These are phyloP conservation scores for Listrodromus nycthemerus DNA, from an alignment of 2,888 invertebrate genomes.

Conservation along the genomic window DNA sequence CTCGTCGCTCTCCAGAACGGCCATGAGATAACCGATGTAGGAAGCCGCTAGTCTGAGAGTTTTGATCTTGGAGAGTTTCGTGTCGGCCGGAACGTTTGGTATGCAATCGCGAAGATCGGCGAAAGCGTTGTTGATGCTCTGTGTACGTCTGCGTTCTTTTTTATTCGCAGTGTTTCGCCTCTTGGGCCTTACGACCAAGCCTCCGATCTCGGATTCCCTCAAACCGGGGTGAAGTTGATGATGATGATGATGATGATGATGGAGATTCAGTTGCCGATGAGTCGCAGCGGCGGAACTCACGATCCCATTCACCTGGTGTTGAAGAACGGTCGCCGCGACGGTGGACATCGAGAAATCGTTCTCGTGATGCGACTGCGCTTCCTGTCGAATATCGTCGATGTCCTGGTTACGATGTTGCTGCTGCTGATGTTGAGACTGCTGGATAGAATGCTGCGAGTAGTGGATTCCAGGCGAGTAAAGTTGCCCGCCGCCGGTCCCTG, in stretches of 20 bases:
- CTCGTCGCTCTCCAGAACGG: slow-evolving; percentile 94
- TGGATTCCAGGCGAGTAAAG: slow-evolving; percentile 73
- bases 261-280: slow-evolving; percentile 75
- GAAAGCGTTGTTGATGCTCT: slow-evolving; percentile 98
- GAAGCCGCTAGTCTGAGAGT: slow-evolving; percentile 96
- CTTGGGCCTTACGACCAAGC: slow-evolving; percentile 85
- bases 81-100: slow-evolving; percentile 98
- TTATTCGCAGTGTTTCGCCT: slow-evolving; percentile 96
- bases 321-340: slow-evolving; percentile 31
- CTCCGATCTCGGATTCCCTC: slow-evolving; percentile 66
- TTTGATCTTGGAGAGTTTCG: slow-evolving; percentile 98
- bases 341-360: slow-evolving; percentile 47
- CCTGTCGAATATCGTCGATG: slow-evolving; percentile 41
- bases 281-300: slow-evolving; percentile 82
- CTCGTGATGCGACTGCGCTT: slow-evolving; percentile 40
- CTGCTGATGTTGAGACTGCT: slow-evolving; percentile 60
- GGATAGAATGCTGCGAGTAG: slow-evolving; percentile 66
- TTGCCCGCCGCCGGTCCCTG: slow-evolving; percentile 46
- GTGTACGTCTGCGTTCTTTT: slow-evolving; percentile 96
- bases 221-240: slow-evolving; percentile 69
- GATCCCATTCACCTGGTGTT: slow-evolving; percentile 74
- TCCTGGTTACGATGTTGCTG: slow-evolving; percentile 64
- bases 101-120: slow-evolving; percentile 96
- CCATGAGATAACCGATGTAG: slow-evolving; percentile 96
- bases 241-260: slow-evolving; percentile 70